A percentile compares a stretch with the other conserved stretches of the same genome.
These are phyloP conservation scores for Sciurus vulgaris DNA, from an alignment of 2,797 vertebrate species.

Conservation along the genomic window DNA sequence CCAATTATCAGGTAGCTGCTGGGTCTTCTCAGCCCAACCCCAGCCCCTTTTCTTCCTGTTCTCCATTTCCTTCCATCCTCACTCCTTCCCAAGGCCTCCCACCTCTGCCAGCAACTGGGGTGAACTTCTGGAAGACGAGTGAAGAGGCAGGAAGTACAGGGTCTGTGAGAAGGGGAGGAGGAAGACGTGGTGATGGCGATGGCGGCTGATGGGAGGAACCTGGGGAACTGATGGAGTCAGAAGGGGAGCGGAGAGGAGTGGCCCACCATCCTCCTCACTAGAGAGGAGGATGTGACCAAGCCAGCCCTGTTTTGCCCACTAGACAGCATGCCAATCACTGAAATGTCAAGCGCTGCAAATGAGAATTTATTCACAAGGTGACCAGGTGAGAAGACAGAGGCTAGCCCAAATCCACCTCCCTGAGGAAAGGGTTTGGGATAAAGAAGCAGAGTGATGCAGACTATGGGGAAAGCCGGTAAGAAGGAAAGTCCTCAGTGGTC, in stretches of 20 bases:
- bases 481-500: not conserved
- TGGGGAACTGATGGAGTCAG: not conserved
- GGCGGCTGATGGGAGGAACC: too few relatives aligned
- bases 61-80: not conserved
- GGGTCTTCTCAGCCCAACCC: not conserved
- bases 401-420: not conserved
- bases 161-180: not conserved
- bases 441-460: not conserved
- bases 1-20: not conserved
- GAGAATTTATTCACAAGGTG: too few relatives aligned
- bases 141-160: not conserved
- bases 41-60: not conserved
- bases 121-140: not conserved
- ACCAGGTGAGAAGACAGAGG: not conserved
- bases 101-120: not conserved
- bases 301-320: too few relatives aligned
- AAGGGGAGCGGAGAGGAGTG: not conserved
- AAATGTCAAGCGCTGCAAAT: not conserved
- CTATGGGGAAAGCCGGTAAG: not conserved
- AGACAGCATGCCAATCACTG: not conserved
- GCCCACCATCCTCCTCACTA: not conserved
- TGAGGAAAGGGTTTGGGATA: not conserved
- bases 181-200: fast-evolving
- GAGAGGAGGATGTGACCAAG: not conserved
- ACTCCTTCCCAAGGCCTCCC: not conserved